phyloP scores from a whole-genome alignment of 2,888 invertebrate species.

The Cepaea hortensis region DNA sequence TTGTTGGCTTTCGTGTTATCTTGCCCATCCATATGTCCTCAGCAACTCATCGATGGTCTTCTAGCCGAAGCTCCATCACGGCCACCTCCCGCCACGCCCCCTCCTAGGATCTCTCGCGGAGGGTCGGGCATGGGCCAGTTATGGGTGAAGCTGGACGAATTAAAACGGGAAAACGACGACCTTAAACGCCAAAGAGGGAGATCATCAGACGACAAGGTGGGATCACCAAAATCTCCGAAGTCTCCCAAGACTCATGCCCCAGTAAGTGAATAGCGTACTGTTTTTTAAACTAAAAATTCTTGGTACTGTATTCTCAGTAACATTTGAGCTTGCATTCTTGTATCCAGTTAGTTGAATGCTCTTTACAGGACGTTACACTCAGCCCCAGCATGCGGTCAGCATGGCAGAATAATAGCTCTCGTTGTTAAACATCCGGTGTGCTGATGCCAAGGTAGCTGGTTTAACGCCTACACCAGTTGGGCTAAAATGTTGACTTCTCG shows the following conservation, averaged over 20 bases:
- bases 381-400: too few relatives aligned
- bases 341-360: too few relatives aligned
- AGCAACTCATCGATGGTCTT: conserved; percentile 44
- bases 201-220: conserved; percentile 58
- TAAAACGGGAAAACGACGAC: conserved; percentile 70
- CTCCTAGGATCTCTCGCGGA: conserved; percentile 49
- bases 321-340: too few relatives aligned
- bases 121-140: conserved; percentile 70
- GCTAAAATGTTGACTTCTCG: too few relatives aligned
- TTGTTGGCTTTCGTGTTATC: too few relatives aligned
- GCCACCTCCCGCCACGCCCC: conserved; percentile 53
- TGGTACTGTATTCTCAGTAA: too few relatives aligned
- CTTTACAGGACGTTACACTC: too few relatives aligned
- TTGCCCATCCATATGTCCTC: background rate
- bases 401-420: too few relatives aligned
- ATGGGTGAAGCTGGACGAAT: conserved; percentile 71
- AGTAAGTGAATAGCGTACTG: background rate
- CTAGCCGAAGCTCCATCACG: conserved; percentile 40
- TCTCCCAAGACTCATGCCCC: conserved; percentile 47
- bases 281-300: too few relatives aligned
- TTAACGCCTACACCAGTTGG: too few relatives aligned
- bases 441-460: too few relatives aligned
- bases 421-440: too few relatives aligned
- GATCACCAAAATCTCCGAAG: conserved; percentile 55
- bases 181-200: conserved; percentile 59